Percentiles rank a stretch among this genome's conserved stretches.
Conservation (phyloP, 1,140 invertebrate genomes). For the Pseudachorutes palmiensis region DNA sequence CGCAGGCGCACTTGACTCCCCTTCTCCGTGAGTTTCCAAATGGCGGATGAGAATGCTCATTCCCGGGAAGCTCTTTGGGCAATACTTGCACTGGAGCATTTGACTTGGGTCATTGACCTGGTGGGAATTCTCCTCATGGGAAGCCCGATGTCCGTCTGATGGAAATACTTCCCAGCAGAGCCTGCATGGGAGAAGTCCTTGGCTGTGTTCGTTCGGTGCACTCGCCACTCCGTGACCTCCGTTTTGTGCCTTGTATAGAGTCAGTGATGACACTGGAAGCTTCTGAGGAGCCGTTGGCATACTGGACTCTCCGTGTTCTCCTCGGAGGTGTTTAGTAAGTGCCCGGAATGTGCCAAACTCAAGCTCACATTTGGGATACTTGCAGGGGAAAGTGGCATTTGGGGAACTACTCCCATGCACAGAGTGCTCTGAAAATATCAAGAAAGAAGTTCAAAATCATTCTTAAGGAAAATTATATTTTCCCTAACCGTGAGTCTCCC, state of each 20-base stretch:
- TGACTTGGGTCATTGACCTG: not conserved
- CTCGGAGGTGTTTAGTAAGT: not conserved
- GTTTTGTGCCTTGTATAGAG: not conserved
- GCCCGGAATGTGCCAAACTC: not conserved
- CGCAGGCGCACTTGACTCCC: not conserved
- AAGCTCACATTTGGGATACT: not conserved
- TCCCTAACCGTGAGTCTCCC: not conserved
- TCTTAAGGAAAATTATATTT: not conserved
- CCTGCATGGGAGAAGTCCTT: not conserved
- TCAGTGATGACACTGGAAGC: not conserved
- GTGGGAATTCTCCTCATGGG: not conserved
- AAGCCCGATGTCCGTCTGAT: not conserved
- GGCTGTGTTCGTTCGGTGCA: too few species aligned
- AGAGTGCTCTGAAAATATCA: not conserved
- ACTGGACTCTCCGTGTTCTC: not conserved
- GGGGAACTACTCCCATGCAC: not conserved
- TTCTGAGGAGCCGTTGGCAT: not conserved
- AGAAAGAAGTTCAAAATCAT: not conserved
- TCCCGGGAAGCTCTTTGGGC: not conserved
- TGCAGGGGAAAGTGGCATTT: constrained; percentile 1
- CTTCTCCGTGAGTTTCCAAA: not conserved
- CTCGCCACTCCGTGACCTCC: too few species aligned
- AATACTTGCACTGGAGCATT: not conserved
- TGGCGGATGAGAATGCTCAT: not conserved
- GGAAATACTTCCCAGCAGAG: not conserved